Base-by-base conservation (phyloP, 2,113 vertebrate species). In the Pundamilia nyererei region DNA sequence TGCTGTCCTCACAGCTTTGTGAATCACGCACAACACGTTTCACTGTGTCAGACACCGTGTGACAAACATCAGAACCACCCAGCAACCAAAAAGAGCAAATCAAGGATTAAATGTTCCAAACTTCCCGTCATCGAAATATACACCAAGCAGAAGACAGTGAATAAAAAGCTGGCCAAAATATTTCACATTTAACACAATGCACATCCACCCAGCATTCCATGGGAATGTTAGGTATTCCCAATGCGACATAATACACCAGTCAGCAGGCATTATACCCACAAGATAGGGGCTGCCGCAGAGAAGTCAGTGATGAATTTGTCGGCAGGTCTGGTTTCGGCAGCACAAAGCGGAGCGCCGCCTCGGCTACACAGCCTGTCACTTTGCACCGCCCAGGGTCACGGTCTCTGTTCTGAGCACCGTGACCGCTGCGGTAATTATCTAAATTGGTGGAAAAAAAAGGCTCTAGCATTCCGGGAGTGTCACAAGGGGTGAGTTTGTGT, bases 301-400 rank as follows among this genome's bases (percentile, higher is more conserved):
- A 89, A 93, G 92, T 95, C 91, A 93, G 85, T 93, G 88, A 94
- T 95, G 89, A 95, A 94, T 94, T 94, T 94, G 92, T 94, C 89
- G 85, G 90, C 89, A 93, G 91, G 91, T 94, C 87, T 90, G 87
- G 87, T 93, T 92, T 92, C 51, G 2, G 86, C 82, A 42, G 62
- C 92, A 94, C 91, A 93, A 93, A 94, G 89, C 89, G 9, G 83
- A 87, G 81, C 17, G 40, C 91, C 4, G 87, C 90, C 92, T 92
- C 84, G 72, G 91, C 91, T 83, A 86, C 85, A 84, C 11, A 80
- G 91, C 81, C 93, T 93, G 92, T 93, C 92, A 94, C 85, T 88
- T 87, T 47, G 82, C 87, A 90, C 87, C 89, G 89, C 93, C 93
- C 90, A 89, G 93, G 94, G 94, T 94, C 94, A 94, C 81, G 86